Evolutionary conservation across 1,140 invertebrate genomes (phyloP).

Genomic region (Drosophila takahashii): DNA sequence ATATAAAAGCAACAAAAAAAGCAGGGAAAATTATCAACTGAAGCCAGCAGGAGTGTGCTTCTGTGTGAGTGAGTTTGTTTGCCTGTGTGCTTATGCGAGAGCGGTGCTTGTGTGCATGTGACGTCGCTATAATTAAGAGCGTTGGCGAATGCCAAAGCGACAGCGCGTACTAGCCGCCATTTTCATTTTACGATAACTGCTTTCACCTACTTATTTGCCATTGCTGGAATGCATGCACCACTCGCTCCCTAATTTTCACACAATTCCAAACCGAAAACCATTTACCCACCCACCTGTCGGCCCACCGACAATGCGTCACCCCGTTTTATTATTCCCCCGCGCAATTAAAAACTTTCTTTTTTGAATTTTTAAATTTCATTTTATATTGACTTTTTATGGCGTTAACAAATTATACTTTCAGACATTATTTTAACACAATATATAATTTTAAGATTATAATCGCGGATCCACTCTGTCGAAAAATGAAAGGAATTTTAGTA

Average conservation of each 20-base stretch:
- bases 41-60: conserved; percentile 23
- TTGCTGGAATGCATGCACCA: conserved; percentile 54
- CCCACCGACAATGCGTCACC: conserved; percentile 17
- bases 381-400: not conserved
- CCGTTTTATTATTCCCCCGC: conserved; percentile 19
- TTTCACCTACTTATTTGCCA: conserved; percentile 77
- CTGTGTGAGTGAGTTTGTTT: conserved; percentile 9
- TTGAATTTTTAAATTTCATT: conserved; percentile 17
- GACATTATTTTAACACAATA: not conserved
- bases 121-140: conserved; percentile 77
- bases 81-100: not conserved
- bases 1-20: conserved; percentile 46
- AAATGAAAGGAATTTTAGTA: no score
- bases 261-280: conserved; percentile 2
- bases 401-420: not conserved
- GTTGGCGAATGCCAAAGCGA: conserved; percentile 57
- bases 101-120: conserved; percentile 66
- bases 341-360: not conserved
- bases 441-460: no score
- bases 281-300: not conserved
- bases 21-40: conserved; percentile 42
- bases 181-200: conserved; percentile 81
- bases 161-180: conserved; percentile 80
- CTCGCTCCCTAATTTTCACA: conserved; percentile 25
- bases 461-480: no score